phyloP scores from a whole-genome alignment of 2,113 vertebrate genomes.

The Calcarius ornatus region DNA sequence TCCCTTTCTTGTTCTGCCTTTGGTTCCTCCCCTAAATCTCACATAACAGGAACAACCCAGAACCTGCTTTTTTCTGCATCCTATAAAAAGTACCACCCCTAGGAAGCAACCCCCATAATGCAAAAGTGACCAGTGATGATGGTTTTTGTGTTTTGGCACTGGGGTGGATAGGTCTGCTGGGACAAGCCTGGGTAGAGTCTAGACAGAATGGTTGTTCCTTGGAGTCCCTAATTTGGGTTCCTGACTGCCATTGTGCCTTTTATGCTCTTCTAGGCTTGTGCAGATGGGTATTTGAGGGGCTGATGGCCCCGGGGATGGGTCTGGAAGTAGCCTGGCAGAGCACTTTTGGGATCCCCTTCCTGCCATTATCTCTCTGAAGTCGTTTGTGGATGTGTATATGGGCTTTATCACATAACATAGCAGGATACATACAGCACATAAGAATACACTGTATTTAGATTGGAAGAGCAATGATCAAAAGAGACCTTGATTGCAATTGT shows the following conservation, averaged over 20 bases:
- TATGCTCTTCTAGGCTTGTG: neutral
- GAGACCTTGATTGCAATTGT: neutral
- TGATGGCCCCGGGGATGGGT: neutral
- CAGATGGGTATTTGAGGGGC: neutral
- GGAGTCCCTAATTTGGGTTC: neutral
- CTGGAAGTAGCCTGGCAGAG: neutral
- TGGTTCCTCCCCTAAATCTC: neutral
- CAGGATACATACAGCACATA: neutral
- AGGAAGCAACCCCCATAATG: rapidly evolving
- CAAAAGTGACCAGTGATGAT: neutral
- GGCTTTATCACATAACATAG: neutral
- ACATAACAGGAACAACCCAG: neutral
- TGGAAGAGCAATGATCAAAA: neutral
- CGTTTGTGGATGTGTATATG: neutral
- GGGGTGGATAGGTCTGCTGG: neutral
- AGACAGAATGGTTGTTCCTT: neutral
- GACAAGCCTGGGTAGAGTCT: neutral
- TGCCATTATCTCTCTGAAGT: neutral
- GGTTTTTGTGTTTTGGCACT: neutral
- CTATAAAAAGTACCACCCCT: rapidly evolving
- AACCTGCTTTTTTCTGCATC: neutral
- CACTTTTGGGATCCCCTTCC: rapidly evolving
- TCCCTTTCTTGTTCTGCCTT: neutral
- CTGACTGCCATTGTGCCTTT: neutral
- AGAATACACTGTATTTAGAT: neutral